Conservation (phyloP, 2,797 vertebrate species). For the Denticeps clupeoides region DNA sequence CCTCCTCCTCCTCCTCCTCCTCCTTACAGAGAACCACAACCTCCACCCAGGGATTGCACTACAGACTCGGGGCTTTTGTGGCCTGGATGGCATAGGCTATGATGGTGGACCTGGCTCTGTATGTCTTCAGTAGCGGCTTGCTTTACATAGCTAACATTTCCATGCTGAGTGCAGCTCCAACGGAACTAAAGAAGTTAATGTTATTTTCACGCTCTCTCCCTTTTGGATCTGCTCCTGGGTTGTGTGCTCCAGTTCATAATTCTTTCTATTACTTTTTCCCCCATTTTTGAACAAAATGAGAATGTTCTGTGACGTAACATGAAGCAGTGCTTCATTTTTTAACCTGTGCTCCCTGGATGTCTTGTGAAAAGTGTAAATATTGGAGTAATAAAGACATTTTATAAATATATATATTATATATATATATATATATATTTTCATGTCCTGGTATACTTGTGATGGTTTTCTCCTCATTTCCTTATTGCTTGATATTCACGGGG, state of each 20-base stretch:
- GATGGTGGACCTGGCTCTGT: background rate
- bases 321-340: conserved; percentile 59
- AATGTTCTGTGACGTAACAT: conserved; percentile 41
- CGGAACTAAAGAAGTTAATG: conserved; percentile 30
- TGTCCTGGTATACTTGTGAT: conserved; percentile 70
- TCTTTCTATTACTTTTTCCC: conserved; percentile 23
- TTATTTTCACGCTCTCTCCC: conserved; percentile 25
- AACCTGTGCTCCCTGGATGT: conserved; percentile 53
- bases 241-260: conserved; percentile 18
- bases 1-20: conserved; percentile 4
- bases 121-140: background rate
- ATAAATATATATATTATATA: conserved; percentile 62
- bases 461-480: conserved; percentile 62
- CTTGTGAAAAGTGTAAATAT: conserved; percentile 93
- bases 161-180: conserved; percentile 14
- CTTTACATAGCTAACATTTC: conserved; percentile 7
- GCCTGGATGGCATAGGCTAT: conserved; percentile 3
- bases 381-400: conserved; percentile 70
- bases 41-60: background rate
- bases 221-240: conserved; percentile 19
- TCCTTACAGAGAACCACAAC: background rate
- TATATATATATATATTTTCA: conserved; percentile 66
- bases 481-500: conserved; percentile 56
- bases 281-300: conserved; percentile 22
- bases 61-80: background rate